Base-by-base conservation (phyloP, 2,888 invertebrate genomes). In the Eurytoma californica region DNA sequence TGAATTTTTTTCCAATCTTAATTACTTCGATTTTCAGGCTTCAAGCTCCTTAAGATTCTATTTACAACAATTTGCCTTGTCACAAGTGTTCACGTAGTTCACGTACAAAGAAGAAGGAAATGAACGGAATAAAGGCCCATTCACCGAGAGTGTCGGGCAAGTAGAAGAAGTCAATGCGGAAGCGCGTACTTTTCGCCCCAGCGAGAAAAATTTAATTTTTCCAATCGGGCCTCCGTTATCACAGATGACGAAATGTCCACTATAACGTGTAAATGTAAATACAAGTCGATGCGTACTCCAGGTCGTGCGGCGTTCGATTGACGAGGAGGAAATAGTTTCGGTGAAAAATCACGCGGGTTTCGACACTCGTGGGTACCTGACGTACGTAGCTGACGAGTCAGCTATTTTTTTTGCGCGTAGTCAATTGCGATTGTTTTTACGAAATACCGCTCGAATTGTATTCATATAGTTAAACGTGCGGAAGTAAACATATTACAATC, bases 151-250 rank as follows among this genome's bases (percentile, higher is more conserved):
- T 24, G 24, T 12, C 24, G 20, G n/a, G 20, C 67, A 74, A 74
- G 66, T 67, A 74, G 74, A 67, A 67, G 53, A 67, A 74, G 74
- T 74, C 74, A 74, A 74, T 49, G 72, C 16, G 7, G 14, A 39
- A 3, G 13, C n/a, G 24, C 39, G 55, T n/a, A 63, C 30, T 55
- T 63, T 30, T 51, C 13, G 20, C n/a, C 16, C 7, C n/a, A 0
- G 24, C 20, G 3, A 18, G 5, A 61, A 61, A 4, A 18, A 63
- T 39, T n/a, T 39, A 30, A 30, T 63, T 39, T 47, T 9, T 63
- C 61, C n/a, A 30, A 7, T 13, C 16, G 4, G 7, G 9, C 9
- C 9, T 53, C 53, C 53, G 3, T 9, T 63, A 18, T 39, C 30
- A 13, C 63, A n/a, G 63, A 30, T 30, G 39, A 30, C 14, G 53